Evolutionary conservation across 2,797 vertebrate genomes (phyloP), one percentile per base, ranked within the genome.

Genomic region (Ptychadena robeensis): DNA sequence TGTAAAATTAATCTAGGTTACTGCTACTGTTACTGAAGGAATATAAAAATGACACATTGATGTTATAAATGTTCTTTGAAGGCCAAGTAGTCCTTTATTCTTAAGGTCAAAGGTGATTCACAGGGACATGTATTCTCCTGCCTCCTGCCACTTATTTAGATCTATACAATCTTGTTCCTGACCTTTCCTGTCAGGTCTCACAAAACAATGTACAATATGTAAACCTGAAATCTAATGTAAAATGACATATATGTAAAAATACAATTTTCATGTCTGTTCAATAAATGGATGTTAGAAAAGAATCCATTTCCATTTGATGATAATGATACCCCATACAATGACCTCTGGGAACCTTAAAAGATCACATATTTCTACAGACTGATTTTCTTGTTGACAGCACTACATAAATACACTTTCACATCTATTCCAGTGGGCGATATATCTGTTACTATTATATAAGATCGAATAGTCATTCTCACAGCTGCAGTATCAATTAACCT

Each of bases 141-240:
- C 25, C 11, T 53, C 74, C 64, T 74, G 70, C 63, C 71, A 80
- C 27, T 74, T 75, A 69, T 72, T 75, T 84, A 7, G 30, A 48
- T 48, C 35, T 75, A 63, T 25, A 53, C 70, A 68, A 67, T 84
- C 70, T 63, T 14, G 59, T 69, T 32, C 53, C 9, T 80, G 70
- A 78, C 82, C 71, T 84, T 84, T 73, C 61, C 64, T 84, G 82
- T 80, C 82, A 74, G 64, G 63, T 74, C 44, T 69, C n/a, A 69
- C 69, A 37, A 53, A 48, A 37, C 32, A 38, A 44, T 69, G 48
- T 59, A 35, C 22, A 40, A 18, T 80, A 78, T 38, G 34, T 74
- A 53, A 80, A 80, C 25, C 65, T 28, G 14, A 69, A 69, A 74
- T 35, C 44, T 72, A 80, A 69, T 69, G 76, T 40, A 79, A 30